Conservation (phyloP, 2,113 vertebrate species). For the Mirounga angustirostris region DNA sequence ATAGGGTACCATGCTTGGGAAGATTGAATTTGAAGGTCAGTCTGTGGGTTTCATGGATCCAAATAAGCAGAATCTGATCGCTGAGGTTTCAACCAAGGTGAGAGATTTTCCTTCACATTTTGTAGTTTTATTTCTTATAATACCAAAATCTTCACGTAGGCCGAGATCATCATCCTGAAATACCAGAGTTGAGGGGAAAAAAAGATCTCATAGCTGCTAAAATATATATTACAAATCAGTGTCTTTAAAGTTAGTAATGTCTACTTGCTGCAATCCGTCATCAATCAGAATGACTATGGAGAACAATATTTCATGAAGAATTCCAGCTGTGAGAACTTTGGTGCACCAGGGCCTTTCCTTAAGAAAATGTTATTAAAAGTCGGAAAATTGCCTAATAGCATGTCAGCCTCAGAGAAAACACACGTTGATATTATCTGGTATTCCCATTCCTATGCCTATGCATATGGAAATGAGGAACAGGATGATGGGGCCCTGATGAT, state of each 20-base stretch:
- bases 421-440: not conserved
- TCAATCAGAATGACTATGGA: not conserved
- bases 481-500: not conserved
- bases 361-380: constrained; percentile 16
- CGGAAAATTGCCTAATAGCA: not conserved
- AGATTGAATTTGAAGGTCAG: constrained; percentile 98
- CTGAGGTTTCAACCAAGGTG: constrained; percentile 97
- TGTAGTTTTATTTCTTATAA: not conserved
- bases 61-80: constrained; percentile 94
- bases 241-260: not conserved
- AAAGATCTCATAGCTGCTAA: not conserved
- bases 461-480: not conserved
- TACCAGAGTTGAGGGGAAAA: not conserved
- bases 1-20: constrained; percentile 95
- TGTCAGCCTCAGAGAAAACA: not conserved
- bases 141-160: constrained; percentile 44
- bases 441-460: not conserved
- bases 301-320: constrained; percentile 56
- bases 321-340: constrained; percentile 33
- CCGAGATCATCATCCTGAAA: not conserved
- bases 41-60: constrained; percentile 93
- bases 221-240: not conserved
- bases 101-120: constrained; percentile 56
- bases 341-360: not conserved
- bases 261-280: not conserved